phyloP scores from a whole-genome alignment of 1,140 invertebrate species.

The Zaprionus capensis region DNA sequence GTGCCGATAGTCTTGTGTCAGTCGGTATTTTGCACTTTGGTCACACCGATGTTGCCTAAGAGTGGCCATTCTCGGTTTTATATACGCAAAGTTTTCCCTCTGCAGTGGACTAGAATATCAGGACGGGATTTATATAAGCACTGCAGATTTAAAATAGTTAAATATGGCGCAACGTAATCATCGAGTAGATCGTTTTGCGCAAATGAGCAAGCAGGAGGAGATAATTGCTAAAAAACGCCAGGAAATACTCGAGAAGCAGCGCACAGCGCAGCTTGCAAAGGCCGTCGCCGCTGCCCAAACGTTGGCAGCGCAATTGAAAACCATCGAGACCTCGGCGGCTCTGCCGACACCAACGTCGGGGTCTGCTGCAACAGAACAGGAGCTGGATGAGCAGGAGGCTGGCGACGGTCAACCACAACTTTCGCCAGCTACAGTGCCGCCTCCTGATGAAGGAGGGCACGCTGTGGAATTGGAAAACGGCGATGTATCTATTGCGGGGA shows the following conservation, averaged over 20 bases:
- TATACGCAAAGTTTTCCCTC: slow-evolving; percentile 40
- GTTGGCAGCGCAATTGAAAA: slow-evolving; percentile 70
- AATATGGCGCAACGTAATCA: slow-evolving; percentile 78
- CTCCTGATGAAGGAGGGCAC: slow-evolving; percentile 38
- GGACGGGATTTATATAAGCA: slow-evolving; percentile 44
- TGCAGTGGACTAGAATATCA: slow-evolving; percentile 20
- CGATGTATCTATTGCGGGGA: slow-evolving; percentile 29
- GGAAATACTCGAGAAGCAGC: slow-evolving; percentile 89
- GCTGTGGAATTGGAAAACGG: slow-evolving; percentile 17
- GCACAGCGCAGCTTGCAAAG: slow-evolving; percentile 85
- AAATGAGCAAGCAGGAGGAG: slow-evolving; percentile 89
- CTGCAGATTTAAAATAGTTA: slow-evolving; percentile 10
- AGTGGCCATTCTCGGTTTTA: slow-evolving; percentile 35
- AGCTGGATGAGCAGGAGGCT: slow-evolving; percentile 53
- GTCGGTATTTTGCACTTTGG: slow-evolving; percentile 1
- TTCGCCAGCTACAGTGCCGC: neutral
- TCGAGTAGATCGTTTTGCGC: slow-evolving; percentile 78
- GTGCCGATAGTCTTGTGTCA: neutral
- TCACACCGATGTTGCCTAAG: slow-evolving; percentile 8
- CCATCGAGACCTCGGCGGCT: slow-evolving; percentile 39
- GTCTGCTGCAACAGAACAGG: slow-evolving; percentile 1
- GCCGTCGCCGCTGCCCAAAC: slow-evolving; percentile 80
- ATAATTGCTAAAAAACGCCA: slow-evolving; percentile 90
- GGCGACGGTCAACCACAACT: slow-evolving; percentile 13
- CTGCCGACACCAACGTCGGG: neutral